Percentiles rank a stretch among this genome's conserved stretches.
Evolutionary conservation across 2,113 vertebrate genomes (phyloP).

Genomic region (Ceyx melanurus): DNA sequence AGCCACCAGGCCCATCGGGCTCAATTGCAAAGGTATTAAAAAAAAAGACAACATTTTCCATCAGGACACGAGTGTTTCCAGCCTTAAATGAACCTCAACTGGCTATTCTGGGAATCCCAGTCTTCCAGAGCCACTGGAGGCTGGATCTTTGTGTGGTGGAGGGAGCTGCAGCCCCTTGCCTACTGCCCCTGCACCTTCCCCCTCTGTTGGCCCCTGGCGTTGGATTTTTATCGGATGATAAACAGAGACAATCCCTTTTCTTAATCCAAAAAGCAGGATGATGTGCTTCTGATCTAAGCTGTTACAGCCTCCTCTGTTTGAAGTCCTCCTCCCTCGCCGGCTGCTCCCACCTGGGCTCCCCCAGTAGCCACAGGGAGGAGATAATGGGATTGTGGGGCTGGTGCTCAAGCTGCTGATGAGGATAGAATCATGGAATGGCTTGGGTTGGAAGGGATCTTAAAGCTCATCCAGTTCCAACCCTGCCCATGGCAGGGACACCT

Average conservation of each 20-base stretch:
- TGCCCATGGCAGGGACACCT: too few relatives aligned
- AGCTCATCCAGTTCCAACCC: too few relatives aligned
- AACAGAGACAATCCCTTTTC: slow-evolving; percentile 18
- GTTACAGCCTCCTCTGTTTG: neutral
- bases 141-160: neutral
- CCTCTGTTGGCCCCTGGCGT: neutral
- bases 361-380: neutral
- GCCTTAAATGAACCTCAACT: slow-evolving; percentile 49
- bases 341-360: neutral
- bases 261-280: slow-evolving; percentile 51
- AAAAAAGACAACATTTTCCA: slow-evolving; percentile 19
- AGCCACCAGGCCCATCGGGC: slow-evolving; percentile 10
- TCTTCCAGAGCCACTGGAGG: neutral
- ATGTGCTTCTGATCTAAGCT: neutral
- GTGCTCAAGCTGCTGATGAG: neutral
- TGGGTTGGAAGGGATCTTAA: too few relatives aligned
- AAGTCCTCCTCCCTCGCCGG: neutral
- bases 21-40: slow-evolving; percentile 43
- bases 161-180: neutral
- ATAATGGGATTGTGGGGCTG: neutral
- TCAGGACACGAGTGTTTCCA: neutral
- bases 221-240: slow-evolving; percentile 3
- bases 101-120: slow-evolving; percentile 35
- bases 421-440: too few relatives aligned
- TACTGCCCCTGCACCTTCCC: neutral